A percentile compares a stretch with the other conserved stretches of the same genome.
These are phyloP conservation scores for Heliangelus exortis DNA, from an alignment of 2,797 vertebrate genomes.

Conservation along the genomic window DNA sequence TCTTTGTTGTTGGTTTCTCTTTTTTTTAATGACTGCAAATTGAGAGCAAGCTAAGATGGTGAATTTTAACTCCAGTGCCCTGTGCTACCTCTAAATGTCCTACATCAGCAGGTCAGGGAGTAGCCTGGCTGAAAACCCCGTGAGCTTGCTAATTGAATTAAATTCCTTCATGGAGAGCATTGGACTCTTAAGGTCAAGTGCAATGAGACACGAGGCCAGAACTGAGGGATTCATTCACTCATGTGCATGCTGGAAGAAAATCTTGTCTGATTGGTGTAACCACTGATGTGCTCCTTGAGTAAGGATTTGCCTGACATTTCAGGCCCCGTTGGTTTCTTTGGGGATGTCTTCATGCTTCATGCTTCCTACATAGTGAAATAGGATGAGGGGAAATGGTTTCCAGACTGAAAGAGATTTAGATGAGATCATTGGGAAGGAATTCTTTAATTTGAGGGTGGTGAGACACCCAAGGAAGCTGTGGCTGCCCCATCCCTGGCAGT, in stretches of 20 bases:
- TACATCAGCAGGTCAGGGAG: background rate
- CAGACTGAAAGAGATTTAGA: no score
- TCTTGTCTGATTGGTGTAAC: background rate
- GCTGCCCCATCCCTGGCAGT: no score
- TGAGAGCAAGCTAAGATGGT: background rate
- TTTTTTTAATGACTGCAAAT: background rate
- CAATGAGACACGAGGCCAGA: background rate
- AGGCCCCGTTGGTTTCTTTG: background rate
- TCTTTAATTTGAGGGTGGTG: no score
- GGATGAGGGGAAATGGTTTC: no score
- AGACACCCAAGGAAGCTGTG: no score
- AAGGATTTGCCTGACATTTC: slow-evolving; percentile 28
- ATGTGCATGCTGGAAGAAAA: background rate
- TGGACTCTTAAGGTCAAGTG: slow-evolving; percentile 55
- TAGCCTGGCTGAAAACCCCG: background rate
- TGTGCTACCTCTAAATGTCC: background rate
- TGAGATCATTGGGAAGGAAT: no score
- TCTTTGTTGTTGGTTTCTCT: no score
- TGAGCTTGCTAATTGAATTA: slow-evolving; percentile 61
- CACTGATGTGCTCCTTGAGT: background rate
- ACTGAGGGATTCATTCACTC: slow-evolving; percentile 31
- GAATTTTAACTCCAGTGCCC: background rate
- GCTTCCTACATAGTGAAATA: background rate
- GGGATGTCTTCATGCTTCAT: background rate
- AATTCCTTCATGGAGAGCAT: slow-evolving; percentile 16